Conservation (phyloP, 1,140 invertebrate genomes). For the Drosophila nikananu region DNA sequence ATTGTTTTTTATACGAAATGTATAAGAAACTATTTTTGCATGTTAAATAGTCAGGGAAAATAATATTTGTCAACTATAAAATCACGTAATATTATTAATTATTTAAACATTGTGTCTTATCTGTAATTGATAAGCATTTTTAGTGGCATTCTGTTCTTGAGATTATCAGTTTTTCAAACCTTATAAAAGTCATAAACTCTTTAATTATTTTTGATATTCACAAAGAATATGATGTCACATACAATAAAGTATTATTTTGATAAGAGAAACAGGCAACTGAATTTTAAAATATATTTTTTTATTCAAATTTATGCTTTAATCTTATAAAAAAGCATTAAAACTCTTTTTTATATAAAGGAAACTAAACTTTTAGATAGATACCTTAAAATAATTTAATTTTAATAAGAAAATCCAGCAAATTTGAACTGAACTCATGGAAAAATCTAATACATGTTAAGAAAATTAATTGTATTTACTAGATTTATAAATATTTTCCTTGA, state of each 20-base stretch:
- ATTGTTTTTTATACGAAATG: too few species aligned
- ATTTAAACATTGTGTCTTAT: background rate
- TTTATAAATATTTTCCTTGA: background rate
- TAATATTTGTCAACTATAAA: background rate
- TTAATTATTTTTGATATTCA: constrained; percentile 4
- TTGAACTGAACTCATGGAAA: background rate
- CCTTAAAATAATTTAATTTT: background rate
- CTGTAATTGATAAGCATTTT: constrained; percentile 3
- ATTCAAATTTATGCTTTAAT: fast-evolving
- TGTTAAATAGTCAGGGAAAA: background rate
- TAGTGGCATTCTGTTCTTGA: constrained; percentile 1
- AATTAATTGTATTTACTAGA: background rate
- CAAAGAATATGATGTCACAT: constrained; percentile 4
- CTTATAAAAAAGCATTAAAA: background rate
- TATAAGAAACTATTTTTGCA: background rate
- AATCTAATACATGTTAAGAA: background rate
- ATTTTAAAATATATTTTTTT: background rate
- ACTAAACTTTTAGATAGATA: background rate
- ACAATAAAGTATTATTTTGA: background rate
- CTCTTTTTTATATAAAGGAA: too few species aligned
- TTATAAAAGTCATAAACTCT: constrained; percentile 1
- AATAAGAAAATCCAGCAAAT: background rate
- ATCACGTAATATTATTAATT: background rate
- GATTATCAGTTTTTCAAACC: constrained; percentile 3
- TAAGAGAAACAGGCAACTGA: background rate